Base-by-base conservation (phyloP, 2,888 invertebrate genomes). In the Dascillus cervinus region DNA sequence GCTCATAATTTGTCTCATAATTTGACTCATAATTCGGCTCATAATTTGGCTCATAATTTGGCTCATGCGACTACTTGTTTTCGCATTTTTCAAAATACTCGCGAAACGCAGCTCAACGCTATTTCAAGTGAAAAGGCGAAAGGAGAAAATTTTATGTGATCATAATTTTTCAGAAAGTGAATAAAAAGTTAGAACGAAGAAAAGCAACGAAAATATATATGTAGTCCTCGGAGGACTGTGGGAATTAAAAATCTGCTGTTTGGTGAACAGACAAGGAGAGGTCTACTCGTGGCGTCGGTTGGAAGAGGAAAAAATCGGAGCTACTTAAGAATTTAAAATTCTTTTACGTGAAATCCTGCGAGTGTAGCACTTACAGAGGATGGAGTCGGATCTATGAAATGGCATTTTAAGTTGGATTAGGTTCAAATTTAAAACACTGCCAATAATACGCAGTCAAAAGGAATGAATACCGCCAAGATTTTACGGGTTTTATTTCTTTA, bases 331-430 rank as follows among this genome's bases (percentile, higher is more conserved):
- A 63, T 64, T 64, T 64, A 63, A 65, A 65, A 65, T 64, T 65
- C 64, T 62, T 64, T 64, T 63, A 59, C 55, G 61, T 56, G 55
- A 65, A 65, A 65, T 62, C 65, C 63, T 53, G 50, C 53, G 58
- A 60, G 59, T 62, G 55, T 60, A 58, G 62, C 61, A 62, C 60
- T 60, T 60, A 60, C 55, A 50, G 56, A 49, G 54, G 57, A 53
- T 55, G 52, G 54, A 52, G 58, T 52, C 56, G 63, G 64, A 64
- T 64, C 62, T 64, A 62, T 64, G 62, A 65, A 65, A 65, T 65
- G 65, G 64, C 64, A 65, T 65, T 65, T 65, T 65, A 65, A 65
- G 65, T 65, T 65, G 64, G 65, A 65, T 65, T 65, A 64, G 62
- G 60, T 64, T 64, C 62, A 60, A 62, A 64, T 65, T 63, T 65